phyloP scores from a whole-genome alignment of 2,113 vertebrate species.

The Monarcha castaneiventris region DNA sequence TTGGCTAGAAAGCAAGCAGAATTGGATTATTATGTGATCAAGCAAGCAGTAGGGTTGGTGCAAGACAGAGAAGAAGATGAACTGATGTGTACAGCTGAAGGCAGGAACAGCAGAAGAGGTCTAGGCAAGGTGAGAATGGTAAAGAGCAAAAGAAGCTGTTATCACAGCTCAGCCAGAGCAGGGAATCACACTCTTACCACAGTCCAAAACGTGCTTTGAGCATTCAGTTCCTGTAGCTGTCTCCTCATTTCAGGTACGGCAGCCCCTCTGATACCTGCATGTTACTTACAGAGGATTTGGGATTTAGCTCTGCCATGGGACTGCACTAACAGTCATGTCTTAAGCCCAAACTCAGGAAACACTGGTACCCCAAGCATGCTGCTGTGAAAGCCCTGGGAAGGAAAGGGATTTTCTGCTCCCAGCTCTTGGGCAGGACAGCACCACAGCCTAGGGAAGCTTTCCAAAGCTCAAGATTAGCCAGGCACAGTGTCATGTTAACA shows the following conservation, averaged over 20 bases:
- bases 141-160: neutral
- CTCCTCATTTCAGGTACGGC: neutral
- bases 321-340: neutral
- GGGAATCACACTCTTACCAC: neutral
- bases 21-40: neutral
- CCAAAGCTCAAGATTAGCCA: neutral
- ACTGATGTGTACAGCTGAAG: neutral
- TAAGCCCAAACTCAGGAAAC: neutral
- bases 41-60: neutral
- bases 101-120: neutral
- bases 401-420: neutral
- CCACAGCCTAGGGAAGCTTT: neutral
- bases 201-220: neutral
- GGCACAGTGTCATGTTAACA: neutral
- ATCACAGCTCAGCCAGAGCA: neutral
- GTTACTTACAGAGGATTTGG: neutral
- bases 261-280: neutral
- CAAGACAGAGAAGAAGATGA: neutral
- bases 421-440: neutral
- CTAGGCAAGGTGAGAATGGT: neutral
- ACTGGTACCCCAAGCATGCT: neutral
- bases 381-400: neutral
- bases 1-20: constrained; percentile 21
- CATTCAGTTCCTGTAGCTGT: neutral
- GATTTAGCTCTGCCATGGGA: neutral